phyloP scores from a whole-genome alignment of 2,113 vertebrate genomes.

The Miniopterus natalensis region DNA sequence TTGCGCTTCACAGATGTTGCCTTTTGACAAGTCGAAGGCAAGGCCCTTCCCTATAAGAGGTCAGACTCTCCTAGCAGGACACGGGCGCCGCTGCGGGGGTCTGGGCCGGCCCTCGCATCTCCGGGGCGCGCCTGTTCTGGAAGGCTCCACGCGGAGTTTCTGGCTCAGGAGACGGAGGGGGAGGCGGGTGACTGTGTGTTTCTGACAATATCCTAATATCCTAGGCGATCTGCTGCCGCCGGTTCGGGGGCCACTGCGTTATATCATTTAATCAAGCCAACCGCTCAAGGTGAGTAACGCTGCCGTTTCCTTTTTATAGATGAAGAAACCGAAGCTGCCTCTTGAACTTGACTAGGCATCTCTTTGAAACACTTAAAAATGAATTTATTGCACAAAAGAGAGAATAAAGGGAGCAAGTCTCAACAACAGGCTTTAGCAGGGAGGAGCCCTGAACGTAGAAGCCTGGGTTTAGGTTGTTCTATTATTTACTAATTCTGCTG shows the following conservation, averaged over 20 bases:
- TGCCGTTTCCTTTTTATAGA: not conserved
- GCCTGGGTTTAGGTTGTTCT: not conserved
- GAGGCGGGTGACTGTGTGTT: not conserved
- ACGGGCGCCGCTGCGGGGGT: not conserved
- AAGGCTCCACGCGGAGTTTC: not conserved
- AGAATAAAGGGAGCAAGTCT: not conserved
- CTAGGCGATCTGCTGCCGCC: not conserved
- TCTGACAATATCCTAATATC: not conserved
- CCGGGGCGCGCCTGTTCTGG: not conserved
- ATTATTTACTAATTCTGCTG: not conserved
- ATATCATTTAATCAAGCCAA: not conserved
- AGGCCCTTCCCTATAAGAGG: not conserved
- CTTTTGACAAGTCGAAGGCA: not conserved
- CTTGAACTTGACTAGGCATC: not conserved
- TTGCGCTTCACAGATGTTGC: not conserved
- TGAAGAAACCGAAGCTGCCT: not conserved
- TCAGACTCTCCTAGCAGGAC: not conserved
- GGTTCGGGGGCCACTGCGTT: not conserved
- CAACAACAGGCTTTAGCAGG: not conserved
- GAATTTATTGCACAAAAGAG: constrained; percentile 35
- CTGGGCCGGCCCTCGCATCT: not conserved
- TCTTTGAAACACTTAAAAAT: constrained; percentile 46
- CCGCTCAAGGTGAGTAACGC: not conserved
- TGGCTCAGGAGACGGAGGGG: not conserved
- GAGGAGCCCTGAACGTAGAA: not conserved